Evolutionary conservation across 2,113 vertebrate genomes (phyloP).

Genomic region (Oncorhynchus mykiss): DNA sequence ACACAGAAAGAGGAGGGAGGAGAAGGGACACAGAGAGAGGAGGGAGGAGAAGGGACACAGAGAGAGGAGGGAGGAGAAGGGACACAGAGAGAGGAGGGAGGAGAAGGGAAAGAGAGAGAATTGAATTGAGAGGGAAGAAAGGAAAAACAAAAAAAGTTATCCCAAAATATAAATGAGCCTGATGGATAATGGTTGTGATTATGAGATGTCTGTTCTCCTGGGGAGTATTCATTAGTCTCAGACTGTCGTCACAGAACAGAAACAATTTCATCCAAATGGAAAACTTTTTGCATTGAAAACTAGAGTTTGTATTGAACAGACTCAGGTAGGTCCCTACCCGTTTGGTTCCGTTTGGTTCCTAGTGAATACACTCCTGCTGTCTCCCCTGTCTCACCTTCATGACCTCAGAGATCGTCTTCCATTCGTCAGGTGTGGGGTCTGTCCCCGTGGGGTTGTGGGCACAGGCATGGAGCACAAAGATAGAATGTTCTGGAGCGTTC

Average conservation of each 20-base stretch:
- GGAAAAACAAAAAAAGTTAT: neutral
- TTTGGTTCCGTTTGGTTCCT: no score
- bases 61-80: neutral
- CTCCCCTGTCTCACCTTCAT: constrained; percentile 80
- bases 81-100: neutral
- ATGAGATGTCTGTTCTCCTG: no score
- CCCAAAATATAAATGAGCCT: neutral
- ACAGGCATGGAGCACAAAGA: constrained; percentile 90
- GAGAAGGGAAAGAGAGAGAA: neutral
- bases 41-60: neutral
- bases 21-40: no score
- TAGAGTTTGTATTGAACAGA: no score
- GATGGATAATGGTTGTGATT: no score
- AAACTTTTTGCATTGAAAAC: no score
- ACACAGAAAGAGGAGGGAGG: no score
- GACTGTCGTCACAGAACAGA: no score
- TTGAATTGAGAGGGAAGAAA: neutral
- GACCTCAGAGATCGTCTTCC: constrained; percentile 85
- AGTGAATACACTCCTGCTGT: neutral
- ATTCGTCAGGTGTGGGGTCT: constrained; percentile 86
- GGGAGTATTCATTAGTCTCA: no score
- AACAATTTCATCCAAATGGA: no score
- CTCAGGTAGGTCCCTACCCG: no score
- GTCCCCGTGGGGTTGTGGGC: constrained; percentile 94
- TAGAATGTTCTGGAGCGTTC: constrained; percentile 85